phyloP scores from a whole-genome alignment of 1,140 invertebrate genomes.

The Drosophila pseudoobscura region DNA sequence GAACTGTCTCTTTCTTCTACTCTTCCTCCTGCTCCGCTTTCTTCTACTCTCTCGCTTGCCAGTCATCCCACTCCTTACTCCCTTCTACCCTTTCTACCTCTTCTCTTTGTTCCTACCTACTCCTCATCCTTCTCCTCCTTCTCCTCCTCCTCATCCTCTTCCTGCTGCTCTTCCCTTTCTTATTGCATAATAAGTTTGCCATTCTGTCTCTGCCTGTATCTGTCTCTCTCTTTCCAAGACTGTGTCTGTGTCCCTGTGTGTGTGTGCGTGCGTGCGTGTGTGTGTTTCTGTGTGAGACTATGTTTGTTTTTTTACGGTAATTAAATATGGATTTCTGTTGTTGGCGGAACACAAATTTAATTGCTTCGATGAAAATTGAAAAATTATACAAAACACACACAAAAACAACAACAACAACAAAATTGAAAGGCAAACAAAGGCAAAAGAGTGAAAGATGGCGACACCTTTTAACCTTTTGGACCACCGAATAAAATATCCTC shows the following conservation, averaged over 20 bases:
- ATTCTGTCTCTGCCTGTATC: conserved; percentile 45
- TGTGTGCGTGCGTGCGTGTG: background rate
- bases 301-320: conserved; percentile 38
- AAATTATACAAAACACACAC: conserved; percentile 38
- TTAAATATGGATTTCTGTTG: conserved; percentile 62
- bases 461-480: too few relatives aligned
- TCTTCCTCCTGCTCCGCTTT: too few relatives aligned
- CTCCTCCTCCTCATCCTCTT: conserved; percentile 1
- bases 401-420: background rate
- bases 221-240: background rate
- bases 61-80: too few relatives aligned
- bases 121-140: background rate
- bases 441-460: background rate
- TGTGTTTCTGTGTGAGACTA: conserved; percentile 2
- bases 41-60: background rate
- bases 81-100: too few relatives aligned
- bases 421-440: background rate
- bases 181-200: conserved; percentile 71
- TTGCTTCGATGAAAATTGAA: conserved; percentile 42
- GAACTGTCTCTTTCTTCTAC: too few relatives aligned
- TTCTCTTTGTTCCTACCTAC: background rate
- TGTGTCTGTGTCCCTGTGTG: conserved; percentile 3
- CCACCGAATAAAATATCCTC: too few relatives aligned
- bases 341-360: conserved; percentile 39
- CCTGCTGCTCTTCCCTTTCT: conserved; percentile 16